phyloP scores from a whole-genome alignment of 2,888 invertebrate species.

The Cartodere bifasciata region DNA sequence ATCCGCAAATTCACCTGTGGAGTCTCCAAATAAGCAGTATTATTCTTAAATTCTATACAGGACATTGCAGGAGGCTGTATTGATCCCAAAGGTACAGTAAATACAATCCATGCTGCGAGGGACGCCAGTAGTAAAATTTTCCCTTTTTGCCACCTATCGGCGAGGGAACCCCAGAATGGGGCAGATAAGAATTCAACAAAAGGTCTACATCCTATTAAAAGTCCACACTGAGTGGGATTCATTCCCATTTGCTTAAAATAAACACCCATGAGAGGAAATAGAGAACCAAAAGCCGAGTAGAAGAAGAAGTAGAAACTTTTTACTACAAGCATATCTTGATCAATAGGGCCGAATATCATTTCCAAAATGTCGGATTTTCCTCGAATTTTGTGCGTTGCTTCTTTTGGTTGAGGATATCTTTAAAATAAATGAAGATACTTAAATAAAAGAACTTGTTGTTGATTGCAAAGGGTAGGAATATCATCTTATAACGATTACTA shows the following conservation, averaged over 20 bases:
- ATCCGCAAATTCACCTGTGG: conserved; percentile 39
- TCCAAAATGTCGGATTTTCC: conserved; percentile 77
- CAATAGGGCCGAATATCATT: conserved; percentile 68
- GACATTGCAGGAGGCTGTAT: conserved; percentile 87
- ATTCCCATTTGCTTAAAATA: conserved; percentile 98
- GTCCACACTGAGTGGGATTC: conserved; percentile 92
- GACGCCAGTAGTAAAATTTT: conserved; percentile 81
- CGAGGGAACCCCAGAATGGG: conserved; percentile 95
- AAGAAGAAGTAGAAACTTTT: conserved; percentile 99
- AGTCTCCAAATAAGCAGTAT: conserved; percentile 48
- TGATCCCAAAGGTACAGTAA: conserved; percentile 90
- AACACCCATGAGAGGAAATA: conserved; percentile 96
- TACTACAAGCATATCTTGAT: conserved; percentile 84
- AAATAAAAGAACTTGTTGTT: too few relatives aligned
- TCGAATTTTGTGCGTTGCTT: conserved; percentile 80
- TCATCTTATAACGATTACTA: too few relatives aligned
- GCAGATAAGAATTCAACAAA: conserved; percentile 95
- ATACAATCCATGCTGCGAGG: conserved; percentile 89
- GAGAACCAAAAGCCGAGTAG: conserved; percentile 95
- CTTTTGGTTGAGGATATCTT: conserved; percentile 78
- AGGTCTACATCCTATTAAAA: conserved; percentile 89
- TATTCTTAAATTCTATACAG: conserved; percentile 60
- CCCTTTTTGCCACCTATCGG: conserved; percentile 76
- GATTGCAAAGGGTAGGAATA: too few relatives aligned
- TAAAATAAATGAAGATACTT: conserved; percentile 15